These are phyloP conservation scores for Tholera decimalis DNA, from an alignment of 2,888 invertebrate genomes.

Conservation along the genomic window DNA sequence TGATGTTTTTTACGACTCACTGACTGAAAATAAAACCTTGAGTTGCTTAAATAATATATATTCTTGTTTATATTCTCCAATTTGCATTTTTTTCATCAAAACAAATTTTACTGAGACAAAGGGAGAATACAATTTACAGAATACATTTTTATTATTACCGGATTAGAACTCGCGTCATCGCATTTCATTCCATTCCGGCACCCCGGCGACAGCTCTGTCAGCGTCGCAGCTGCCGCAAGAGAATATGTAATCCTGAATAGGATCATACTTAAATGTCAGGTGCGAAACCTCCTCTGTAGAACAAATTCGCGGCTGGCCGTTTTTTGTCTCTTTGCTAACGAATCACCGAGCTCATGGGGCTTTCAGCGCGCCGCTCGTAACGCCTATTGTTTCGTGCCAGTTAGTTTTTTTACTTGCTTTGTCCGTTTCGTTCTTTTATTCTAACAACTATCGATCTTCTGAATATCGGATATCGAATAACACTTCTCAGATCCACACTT, in stretches of 20 bases:
- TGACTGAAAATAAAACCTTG: not conserved
- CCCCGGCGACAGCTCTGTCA: conserved; percentile 55
- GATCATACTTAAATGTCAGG: conserved; percentile 59
- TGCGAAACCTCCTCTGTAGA: conserved; percentile 50
- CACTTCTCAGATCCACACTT: conserved; percentile 55
- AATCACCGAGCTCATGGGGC: conserved; percentile 79
- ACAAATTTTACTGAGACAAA: conserved; percentile 54
- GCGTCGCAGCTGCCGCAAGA: conserved; percentile 47
- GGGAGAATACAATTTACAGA: conserved; percentile 38
- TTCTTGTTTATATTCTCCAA: conserved; percentile 25
- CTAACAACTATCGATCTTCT: conserved; percentile 72
- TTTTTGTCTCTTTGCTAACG: conserved; percentile 78
- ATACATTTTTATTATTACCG: conserved; percentile 50
- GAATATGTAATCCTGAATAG: conserved; percentile 60
- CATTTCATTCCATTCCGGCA: conserved; percentile 54
- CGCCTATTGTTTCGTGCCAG: conserved; percentile 78
- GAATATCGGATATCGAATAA: conserved; percentile 61
- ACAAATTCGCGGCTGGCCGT: conserved; percentile 54
- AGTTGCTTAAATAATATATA: not conserved
- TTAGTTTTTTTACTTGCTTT: conserved; percentile 72
- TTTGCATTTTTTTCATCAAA: conserved; percentile 57
- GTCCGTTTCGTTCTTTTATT: conserved; percentile 71
- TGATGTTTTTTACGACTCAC: not conserved
- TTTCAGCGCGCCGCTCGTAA: conserved; percentile 77
- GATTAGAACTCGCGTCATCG: conserved; percentile 58